Conservation (phyloP, 2,113 vertebrate genomes). For the Aegotheles bennettii region DNA sequence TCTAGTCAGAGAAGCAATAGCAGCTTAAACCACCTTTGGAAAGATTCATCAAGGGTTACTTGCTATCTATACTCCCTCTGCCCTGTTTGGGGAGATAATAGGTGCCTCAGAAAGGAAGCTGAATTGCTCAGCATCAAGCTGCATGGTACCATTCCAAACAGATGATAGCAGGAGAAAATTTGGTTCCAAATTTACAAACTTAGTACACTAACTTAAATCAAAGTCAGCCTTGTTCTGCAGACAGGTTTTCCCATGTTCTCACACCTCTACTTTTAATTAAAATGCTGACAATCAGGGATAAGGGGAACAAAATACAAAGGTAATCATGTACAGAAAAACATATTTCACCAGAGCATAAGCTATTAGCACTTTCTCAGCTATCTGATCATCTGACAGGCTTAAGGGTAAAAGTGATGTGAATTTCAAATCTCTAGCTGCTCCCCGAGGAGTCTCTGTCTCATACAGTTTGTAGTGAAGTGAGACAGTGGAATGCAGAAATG, state of each 20-base stretch:
- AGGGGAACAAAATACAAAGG: conserved; percentile 72
- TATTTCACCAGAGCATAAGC: conserved; percentile 73
- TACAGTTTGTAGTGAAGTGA: conserved; percentile 45
- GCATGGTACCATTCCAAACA: neutral
- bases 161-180: conserved; percentile 44
- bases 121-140: neutral
- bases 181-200: conserved; percentile 39
- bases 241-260: conserved; percentile 66
- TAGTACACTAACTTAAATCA: conserved; percentile 49
- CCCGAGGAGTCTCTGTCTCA: conserved; percentile 39
- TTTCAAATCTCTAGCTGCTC: conserved; percentile 65
- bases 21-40: neutral
- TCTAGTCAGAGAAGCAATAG: neutral
- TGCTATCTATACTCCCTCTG: neutral
- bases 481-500: conserved; percentile 8
- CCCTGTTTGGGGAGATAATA: neutral
- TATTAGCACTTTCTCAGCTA: conserved; percentile 70
- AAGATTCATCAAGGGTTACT: neutral
- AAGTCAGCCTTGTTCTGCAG: conserved; percentile 52
- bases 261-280: conserved; percentile 77
- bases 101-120: neutral
- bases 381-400: conserved; percentile 75
- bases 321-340: conserved; percentile 72
- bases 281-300: conserved; percentile 73
- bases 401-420: conserved; percentile 66